Evolutionary conservation across 2,797 vertebrate species (phyloP).

Genomic region (Pteronotus mesoamericanus): DNA sequence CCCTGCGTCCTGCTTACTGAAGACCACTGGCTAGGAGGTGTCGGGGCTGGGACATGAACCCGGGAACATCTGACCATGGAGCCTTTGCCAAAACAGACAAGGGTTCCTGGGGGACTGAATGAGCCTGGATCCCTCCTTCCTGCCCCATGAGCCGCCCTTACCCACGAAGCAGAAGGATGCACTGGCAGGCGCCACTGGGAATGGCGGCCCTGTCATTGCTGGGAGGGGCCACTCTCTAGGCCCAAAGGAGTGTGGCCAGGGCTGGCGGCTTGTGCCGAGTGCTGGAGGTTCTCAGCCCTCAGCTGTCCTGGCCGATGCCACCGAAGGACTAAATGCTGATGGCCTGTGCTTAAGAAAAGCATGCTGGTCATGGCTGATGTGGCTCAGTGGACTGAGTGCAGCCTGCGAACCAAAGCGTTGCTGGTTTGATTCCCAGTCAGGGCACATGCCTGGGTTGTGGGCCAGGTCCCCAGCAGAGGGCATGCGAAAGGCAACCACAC

Average conservation of each 20-base stretch:
- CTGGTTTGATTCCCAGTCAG: too few relatives aligned
- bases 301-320: not conserved
- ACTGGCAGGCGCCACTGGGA: not conserved
- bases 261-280: not conserved
- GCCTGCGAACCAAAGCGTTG: too few relatives aligned
- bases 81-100: slow-evolving; percentile 44
- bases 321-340: not conserved
- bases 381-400: too few relatives aligned
- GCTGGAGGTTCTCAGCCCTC: not conserved
- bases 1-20: not conserved
- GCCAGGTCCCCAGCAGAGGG: too few relatives aligned
- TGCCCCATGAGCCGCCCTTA: not conserved
- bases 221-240: not conserved
- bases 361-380: too few relatives aligned
- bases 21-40: not conserved
- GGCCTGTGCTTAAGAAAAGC: not conserved
- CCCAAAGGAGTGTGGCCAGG: not conserved
- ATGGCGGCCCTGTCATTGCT: not conserved
- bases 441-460: too few relatives aligned
- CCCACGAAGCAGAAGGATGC: not conserved
- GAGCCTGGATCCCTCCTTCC: not conserved
- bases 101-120: not conserved
- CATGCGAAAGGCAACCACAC: too few relatives aligned
- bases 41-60: not conserved
- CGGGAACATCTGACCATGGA: not conserved